These are phyloP conservation scores for Xyliphius kryptos DNA, from an alignment of 2,113 vertebrate genomes.

Conservation along the genomic window DNA sequence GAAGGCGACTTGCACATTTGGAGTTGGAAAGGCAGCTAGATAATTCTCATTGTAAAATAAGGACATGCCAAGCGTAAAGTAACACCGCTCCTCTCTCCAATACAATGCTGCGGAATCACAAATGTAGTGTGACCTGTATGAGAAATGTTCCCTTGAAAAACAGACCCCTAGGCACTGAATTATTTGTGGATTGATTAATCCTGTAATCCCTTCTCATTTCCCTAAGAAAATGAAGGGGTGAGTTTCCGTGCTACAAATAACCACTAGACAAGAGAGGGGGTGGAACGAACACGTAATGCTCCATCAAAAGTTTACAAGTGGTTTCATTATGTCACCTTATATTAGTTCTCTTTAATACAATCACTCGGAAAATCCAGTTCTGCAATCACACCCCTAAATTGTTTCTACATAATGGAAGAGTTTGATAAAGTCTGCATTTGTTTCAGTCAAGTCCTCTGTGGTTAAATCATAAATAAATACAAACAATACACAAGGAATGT, in stretches of 20 bases:
- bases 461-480: slow-evolving; percentile 99
- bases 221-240: slow-evolving; percentile 62
- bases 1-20: slow-evolving; percentile 86
- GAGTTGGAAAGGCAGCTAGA: slow-evolving; percentile 78
- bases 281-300: slow-evolving; percentile 77
- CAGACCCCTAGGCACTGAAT: slow-evolving; percentile 67
- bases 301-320: slow-evolving; percentile 70
- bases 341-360: slow-evolving; percentile 68
- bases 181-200: slow-evolving; percentile 72
- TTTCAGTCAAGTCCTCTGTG: slow-evolving; percentile 68
- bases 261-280: slow-evolving; percentile 53
- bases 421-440: slow-evolving; percentile 57
- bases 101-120: slow-evolving; percentile 70
- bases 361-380: slow-evolving; percentile 71
- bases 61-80: slow-evolving; percentile 92
- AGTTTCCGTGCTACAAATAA: slow-evolving; percentile 63
- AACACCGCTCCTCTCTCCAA: slow-evolving; percentile 74
- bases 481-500: slow-evolving; percentile 91
- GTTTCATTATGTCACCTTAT: slow-evolving; percentile 48
- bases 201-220: slow-evolving; percentile 61
- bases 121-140: slow-evolving; percentile 77
- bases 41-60: slow-evolving; percentile 82
- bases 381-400: slow-evolving; percentile 73
- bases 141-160: slow-evolving; percentile 71
- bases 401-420: slow-evolving; percentile 74